Percentiles rank a stretch among this genome's conserved stretches.
phyloP scores from a whole-genome alignment of 2,888 invertebrate species.

The Drosophila pseudotalamancana region DNA sequence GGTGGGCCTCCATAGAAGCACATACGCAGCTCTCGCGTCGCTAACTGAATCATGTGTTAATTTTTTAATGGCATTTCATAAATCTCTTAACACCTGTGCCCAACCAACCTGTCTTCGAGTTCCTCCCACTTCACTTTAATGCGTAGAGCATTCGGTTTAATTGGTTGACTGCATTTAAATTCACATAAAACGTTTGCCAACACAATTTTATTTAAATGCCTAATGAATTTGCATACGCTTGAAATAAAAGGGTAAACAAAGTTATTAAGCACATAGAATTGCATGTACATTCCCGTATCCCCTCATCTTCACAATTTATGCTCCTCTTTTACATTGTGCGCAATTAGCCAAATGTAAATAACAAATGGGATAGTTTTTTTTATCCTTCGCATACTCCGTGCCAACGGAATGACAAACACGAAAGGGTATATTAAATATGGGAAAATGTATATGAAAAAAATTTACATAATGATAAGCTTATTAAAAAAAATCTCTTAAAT shows the following conservation, averaged over 20 bases:
- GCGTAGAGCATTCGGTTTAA: constrained; percentile 32
- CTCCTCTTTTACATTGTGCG: constrained; percentile 2
- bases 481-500: not conserved
- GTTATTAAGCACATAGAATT: constrained; percentile 16
- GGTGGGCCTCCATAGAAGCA: not conserved
- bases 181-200: constrained; percentile 32
- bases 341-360: constrained; percentile 42
- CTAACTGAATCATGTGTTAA: constrained; percentile 68
- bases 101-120: not conserved
- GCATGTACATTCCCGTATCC: constrained; percentile 5
- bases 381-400: not conserved
- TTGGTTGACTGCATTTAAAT: constrained; percentile 42
- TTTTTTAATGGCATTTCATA: constrained; percentile 72
- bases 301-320: constrained; percentile 5
- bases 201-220: constrained; percentile 30
- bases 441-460: not conserved
- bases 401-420: not conserved
- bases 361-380: constrained; percentile 15
- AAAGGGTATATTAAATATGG: not conserved
- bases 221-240: constrained; percentile 28
- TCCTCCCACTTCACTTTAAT: constrained; percentile 2
- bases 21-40: constrained; percentile 12
- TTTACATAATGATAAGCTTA: not conserved
- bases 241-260: constrained; percentile 22
- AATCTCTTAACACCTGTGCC: constrained; percentile 52